Evolutionary conservation across 2,113 vertebrate genomes (phyloP), one percentile per base, ranked within the genome.

Genomic region (Aspidoscelis tigris): DNA sequence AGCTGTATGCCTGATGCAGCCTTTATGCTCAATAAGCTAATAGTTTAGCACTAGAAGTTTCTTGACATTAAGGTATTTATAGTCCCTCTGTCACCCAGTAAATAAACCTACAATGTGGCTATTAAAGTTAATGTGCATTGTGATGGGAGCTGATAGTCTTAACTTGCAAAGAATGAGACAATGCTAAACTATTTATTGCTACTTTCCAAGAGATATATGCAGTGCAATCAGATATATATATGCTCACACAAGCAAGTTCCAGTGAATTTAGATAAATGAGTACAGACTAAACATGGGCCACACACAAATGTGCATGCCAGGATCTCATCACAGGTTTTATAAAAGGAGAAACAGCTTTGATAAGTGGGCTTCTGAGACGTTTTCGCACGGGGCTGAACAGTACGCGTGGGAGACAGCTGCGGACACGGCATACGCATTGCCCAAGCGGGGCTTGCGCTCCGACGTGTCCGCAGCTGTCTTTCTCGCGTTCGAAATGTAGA

Each of bases 121-220:
- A 78, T 91, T 84, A 85, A 80, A 11, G 64, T 83, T 24, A 81
- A 75, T 53, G 39, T 76, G n/a, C 4, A 11, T 85, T 81, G 64
- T 58, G 88, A 87, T 24, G 87, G 61, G 69, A 77, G 53, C 12
- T 85, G 65, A 2, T 64, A 61, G 75, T 88, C 85, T 84, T 47
- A 85, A 77, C 20, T 64, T 71, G 16, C 78, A 61, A 90, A 93
- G 89, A 75, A 71, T 14, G 66, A 83, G 58, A 72, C 70, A 84
- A 33, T 7, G 3, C 9, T 47, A 14, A 85, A 12, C 75, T 26
- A 66, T 68, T 85, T 85, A 6, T 39, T 80, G 33, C 69, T 84
- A 80, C 44, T 84, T 88, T 87, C 16, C 16, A 87, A 24, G 5
- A n/a, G 55, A 69, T 26, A 53, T 53, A 44, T 50, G 8, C 14